These are phyloP conservation scores for Artibeus lituratus DNA, from an alignment of 2,797 vertebrate species.

Conservation along the genomic window DNA sequence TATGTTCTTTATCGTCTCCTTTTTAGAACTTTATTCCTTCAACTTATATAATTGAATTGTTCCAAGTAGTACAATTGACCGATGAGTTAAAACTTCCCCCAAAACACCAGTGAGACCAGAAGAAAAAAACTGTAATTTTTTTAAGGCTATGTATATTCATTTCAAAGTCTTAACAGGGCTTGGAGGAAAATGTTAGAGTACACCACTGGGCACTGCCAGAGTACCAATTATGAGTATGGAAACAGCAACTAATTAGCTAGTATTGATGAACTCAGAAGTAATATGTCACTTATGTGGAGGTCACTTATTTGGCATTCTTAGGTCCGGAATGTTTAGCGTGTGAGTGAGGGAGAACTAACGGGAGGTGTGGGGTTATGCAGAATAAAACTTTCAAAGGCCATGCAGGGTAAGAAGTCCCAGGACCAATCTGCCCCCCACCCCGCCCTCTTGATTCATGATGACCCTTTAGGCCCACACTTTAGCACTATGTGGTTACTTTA, in stretches of 20 bases:
- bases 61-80: neutral
- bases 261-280: neutral
- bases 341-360: neutral
- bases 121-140: neutral
- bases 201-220: neutral
- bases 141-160: neutral
- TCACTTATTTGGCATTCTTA: neutral
- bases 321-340: neutral
- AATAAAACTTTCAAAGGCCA: neutral
- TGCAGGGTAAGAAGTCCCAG: neutral
- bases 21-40: slow-evolving; percentile 19
- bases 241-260: neutral
- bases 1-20: neutral
- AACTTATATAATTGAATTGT: slow-evolving; percentile 1
- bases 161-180: neutral
- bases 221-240: neutral
- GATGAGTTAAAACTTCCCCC: slow-evolving; percentile 31
- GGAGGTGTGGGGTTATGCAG: neutral
- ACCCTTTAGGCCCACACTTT: neutral
- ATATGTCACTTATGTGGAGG: neutral
- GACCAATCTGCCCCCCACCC: neutral
- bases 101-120: neutral
- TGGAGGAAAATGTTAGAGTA: neutral
- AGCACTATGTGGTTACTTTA: neutral
- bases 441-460: neutral